Evolutionary conservation across 2,113 vertebrate genomes (phyloP).

Genomic region (Brachypteracias leptosomus): DNA sequence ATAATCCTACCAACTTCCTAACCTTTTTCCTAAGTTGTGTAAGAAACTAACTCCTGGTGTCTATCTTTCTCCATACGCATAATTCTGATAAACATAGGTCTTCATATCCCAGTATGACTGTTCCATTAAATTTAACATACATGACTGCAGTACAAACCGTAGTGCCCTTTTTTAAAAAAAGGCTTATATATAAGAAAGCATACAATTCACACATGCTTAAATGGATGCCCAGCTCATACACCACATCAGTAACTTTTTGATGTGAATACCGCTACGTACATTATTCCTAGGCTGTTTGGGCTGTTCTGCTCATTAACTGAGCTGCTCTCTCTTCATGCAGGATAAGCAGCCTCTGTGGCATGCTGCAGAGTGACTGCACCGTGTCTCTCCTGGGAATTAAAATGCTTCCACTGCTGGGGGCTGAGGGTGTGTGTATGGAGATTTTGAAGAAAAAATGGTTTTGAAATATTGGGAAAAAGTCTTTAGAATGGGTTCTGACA

Average conservation of each 20-base stretch:
- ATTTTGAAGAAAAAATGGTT: neutral
- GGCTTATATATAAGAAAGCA: neutral
- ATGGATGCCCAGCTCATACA: neutral
- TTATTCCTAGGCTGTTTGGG: neutral
- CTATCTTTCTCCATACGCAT: neutral
- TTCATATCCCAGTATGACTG: neutral
- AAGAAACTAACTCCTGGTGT: neutral
- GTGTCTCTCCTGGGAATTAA: neutral
- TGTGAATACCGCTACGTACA: neutral
- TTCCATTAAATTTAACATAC: neutral
- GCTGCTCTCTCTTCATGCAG: neutral
- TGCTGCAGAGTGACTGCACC: neutral
- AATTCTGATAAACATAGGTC: neutral
- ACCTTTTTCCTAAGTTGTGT: neutral
- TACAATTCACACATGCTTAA: neutral
- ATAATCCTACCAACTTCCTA: rapidly evolving
- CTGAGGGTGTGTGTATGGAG: neutral
- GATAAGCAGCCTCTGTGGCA: neutral
- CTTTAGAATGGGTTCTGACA: neutral
- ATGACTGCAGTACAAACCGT: neutral
- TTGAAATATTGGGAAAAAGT: neutral
- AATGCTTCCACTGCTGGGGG: neutral
- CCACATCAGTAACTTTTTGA: neutral
- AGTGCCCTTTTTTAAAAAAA: neutral
- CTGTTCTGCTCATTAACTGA: neutral